A percentile compares a stretch with the other conserved stretches of the same genome.
These are phyloP conservation scores for Chelonus formosanus DNA, from an alignment of 2,888 invertebrate species.

Conservation along the genomic window DNA sequence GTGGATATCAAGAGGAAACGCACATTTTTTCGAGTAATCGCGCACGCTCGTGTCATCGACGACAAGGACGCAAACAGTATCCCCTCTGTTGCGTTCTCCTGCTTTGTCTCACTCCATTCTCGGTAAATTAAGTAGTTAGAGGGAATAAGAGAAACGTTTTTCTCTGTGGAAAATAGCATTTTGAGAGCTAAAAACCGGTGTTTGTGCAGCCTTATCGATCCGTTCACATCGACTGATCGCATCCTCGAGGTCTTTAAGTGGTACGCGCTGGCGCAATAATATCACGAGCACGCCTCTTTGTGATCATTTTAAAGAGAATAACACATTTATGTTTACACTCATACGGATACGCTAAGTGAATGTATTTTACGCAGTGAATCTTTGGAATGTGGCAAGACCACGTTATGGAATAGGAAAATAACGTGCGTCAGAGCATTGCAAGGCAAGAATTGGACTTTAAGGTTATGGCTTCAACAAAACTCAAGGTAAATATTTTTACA, in stretches of 20 bases:
- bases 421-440: background rate
- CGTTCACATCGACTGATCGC: constrained; percentile 5
- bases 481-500: constrained; percentile 25
- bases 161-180: background rate
- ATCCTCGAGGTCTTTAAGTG: constrained; percentile 11
- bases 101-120: no score
- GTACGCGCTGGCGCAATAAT: constrained; percentile 23
- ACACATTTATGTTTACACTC: background rate
- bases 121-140: background rate
- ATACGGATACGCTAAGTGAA: background rate
- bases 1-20: no score
- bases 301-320: constrained; percentile 2
- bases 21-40: no score
- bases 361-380: constrained; percentile 1
- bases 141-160: background rate
- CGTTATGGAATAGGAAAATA: background rate
- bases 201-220: constrained; percentile 14
- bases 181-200: background rate
- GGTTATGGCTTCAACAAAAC: constrained; percentile 21
- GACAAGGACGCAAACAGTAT: no score
- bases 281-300: constrained; percentile 23
- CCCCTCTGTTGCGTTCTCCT: no score
- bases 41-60: no score
- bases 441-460: background rate
- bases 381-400: constrained; percentile 1